Percentiles rank a stretch among this genome's conserved stretches.
phyloP scores from a whole-genome alignment of 2,888 invertebrate species.

The Trichopria drosophilae region DNA sequence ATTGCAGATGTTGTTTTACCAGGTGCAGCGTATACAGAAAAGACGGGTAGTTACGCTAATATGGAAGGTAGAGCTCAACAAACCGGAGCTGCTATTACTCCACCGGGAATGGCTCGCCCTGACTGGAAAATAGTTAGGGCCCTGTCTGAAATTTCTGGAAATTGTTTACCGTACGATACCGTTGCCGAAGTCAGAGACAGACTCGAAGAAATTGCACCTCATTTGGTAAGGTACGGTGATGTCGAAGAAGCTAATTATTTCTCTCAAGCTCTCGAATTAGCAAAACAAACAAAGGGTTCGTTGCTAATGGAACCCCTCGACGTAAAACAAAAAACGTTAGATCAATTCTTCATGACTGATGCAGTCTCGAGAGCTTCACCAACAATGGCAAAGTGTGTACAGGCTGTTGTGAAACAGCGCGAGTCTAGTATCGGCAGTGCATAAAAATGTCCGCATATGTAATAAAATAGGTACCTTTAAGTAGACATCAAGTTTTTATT shows the following conservation, averaged over 20 bases:
- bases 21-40: constrained; percentile 98
- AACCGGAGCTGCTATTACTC: constrained; percentile 82
- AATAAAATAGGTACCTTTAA: too few relatives aligned
- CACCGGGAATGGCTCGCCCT: constrained; percentile 90
- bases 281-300: constrained; percentile 61
- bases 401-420: constrained; percentile 79
- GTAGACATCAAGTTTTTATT: too few relatives aligned
- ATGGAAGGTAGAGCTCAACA: constrained; percentile 96
- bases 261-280: constrained; percentile 76
- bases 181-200: constrained; percentile 81
- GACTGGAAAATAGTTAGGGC: constrained; percentile 99
- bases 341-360: constrained; percentile 95
- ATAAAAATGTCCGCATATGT: too few relatives aligned
- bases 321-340: constrained; percentile 74
- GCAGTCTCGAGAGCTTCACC: constrained; percentile 93
- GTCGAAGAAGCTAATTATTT: constrained; percentile 85
- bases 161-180: constrained; percentile 82
- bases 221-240: constrained; percentile 81
- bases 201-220: constrained; percentile 84
- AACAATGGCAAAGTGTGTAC: constrained; percentile 98
- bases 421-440: too few relatives aligned
- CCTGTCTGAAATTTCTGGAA: constrained; percentile 79
- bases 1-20: constrained; percentile 93
- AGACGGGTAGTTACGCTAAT: constrained; percentile 95
- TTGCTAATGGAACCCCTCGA: constrained; percentile 61